phyloP scores from a whole-genome alignment of 2,113 vertebrate species.

The Grammomys dolichurus region DNA sequence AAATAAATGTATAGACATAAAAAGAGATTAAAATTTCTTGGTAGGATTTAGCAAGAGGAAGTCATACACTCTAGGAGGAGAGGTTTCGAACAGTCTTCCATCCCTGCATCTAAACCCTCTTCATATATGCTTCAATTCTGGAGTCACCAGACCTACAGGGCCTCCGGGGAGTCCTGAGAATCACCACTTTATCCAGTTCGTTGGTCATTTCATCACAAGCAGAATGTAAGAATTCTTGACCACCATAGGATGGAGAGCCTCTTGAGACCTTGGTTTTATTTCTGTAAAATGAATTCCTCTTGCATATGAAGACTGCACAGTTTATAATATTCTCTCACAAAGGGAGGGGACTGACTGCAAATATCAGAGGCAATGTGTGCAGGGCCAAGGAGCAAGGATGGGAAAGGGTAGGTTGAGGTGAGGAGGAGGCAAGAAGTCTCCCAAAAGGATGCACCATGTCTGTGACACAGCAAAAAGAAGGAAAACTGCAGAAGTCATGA shows the following conservation, averaged over 20 bases:
- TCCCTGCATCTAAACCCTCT: not conserved
- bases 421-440: not conserved
- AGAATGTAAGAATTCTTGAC: not conserved
- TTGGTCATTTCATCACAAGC: not conserved
- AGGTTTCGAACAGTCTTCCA: not conserved
- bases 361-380: not conserved
- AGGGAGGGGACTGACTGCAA: not conserved
- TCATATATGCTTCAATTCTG: not conserved
- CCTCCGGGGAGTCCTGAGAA: not conserved
- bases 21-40: not conserved
- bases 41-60: not conserved
- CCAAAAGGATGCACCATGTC: not conserved
- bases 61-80: not conserved
- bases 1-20: not conserved
- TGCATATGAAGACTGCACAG: not conserved
- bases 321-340: not conserved
- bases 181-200: not conserved
- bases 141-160: not conserved
- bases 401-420: accelerated
- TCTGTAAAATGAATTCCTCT: not conserved
- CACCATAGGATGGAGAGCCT: not conserved
- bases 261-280: not conserved
- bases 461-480: not conserved
- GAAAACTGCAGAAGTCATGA: not conserved
- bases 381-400: not conserved